Base-by-base conservation (phyloP, 2,113 vertebrate species). In the Caracal caracal region DNA sequence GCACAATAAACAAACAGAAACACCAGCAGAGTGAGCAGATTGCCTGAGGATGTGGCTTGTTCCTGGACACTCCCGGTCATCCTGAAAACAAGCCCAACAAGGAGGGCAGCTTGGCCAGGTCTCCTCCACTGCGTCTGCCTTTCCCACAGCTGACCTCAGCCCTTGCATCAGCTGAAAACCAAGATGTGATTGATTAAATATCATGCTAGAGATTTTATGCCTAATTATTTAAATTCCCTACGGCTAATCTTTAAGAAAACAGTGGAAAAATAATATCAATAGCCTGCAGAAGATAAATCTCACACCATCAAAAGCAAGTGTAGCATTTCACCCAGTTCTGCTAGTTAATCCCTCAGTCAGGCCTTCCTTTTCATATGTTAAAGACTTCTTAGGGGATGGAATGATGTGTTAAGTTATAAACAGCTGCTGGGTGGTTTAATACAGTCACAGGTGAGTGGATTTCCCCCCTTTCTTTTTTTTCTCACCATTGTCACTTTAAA, bases 141-240 rank as follows among this genome's bases (percentile, higher is more conserved):
- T n/a, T 0, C 59, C 88, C 61, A 90, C 91, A 97, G 95, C 94
- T 96, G 96, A 96, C 0, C 16, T 78, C 47, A 90, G 71, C 70
- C 78, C 35, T 92, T 80, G 49, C 86, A 80, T 93, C 1, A 3
- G 86, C 89, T 90, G 90, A 93, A 96, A 97, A 95, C 70, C 61
- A 81, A 98, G 94, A 97, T 93, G 96, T 83, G 97, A 98, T 9
- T 93, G 89, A 97, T 98, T 97, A 97, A 98, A 96, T 97, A 97
- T 94, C 0, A 0, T 96, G 95, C 95, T 81, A 97, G 97, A 98
- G 97, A 98, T 97, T 97, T 98, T 97, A 97, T 97, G 96, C 95
- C 84, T 98, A 97, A 98, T 97, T 98, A 98, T 97, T 96, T 98
- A 98, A 98, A 98, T 98, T 96, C 93, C 88, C 84, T 97, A 97